Conservation (phyloP, 35 echinoderm and acorn worm species). For the Heliocidaris tuberculata region DNA sequence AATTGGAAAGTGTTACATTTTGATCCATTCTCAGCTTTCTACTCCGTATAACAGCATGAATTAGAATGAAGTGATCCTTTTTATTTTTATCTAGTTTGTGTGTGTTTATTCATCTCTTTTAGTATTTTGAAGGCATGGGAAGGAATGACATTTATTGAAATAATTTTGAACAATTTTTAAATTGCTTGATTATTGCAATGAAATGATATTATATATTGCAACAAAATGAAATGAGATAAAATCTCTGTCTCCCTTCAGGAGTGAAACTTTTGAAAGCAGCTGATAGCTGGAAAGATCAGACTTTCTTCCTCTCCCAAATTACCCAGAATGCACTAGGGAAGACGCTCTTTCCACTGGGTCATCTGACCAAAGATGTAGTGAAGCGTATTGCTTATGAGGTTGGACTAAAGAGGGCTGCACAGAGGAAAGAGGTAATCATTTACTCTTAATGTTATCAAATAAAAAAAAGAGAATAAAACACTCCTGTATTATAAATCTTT, state of each 20-base stretch:
- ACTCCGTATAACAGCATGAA: no score
- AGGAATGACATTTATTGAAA: no score
- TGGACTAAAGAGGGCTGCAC: constrained; percentile 79
- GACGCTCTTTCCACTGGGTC: constrained; percentile 85
- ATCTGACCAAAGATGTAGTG: constrained; percentile 84
- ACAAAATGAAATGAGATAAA: not conserved
- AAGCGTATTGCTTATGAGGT: constrained; percentile 70
- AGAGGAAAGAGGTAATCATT: constrained; percentile 79
- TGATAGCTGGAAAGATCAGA: constrained; percentile 92
- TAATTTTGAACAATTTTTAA: no score
- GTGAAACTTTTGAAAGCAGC: constrained; percentile 76
- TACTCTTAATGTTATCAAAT: not conserved
- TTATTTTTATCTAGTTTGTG: no score
- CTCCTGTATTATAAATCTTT: not conserved
- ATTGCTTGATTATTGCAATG: no score
- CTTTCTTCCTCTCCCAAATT: constrained; percentile 97
- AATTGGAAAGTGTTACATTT: no score
- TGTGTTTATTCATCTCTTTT: no score
- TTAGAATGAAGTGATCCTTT: no score
- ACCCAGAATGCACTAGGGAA: constrained; percentile 76
- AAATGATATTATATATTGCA: not conserved
- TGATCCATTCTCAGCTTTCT: no score
- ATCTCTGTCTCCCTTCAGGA: constrained; percentile 47
- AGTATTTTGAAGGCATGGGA: no score
- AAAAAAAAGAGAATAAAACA: not conserved